phyloP scores from a whole-genome alignment of 2,797 vertebrate species.

The Phoxinus dragarum region DNA sequence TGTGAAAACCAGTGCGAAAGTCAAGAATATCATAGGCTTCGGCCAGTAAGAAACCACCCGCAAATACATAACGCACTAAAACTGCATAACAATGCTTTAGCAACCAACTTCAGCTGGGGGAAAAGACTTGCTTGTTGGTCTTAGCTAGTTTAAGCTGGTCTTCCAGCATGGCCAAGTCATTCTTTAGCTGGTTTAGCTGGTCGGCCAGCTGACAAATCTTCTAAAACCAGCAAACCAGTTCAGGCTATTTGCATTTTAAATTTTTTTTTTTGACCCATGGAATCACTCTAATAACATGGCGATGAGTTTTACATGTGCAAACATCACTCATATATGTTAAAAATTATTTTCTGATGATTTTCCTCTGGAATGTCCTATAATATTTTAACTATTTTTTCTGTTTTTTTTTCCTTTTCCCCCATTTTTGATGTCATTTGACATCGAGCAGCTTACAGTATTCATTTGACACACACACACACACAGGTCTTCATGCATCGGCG shows the following conservation, averaged over 20 bases:
- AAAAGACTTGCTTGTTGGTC: background rate
- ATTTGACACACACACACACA: constrained; percentile 1
- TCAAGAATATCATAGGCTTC: background rate
- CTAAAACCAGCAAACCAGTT: background rate
- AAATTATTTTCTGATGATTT: background rate
- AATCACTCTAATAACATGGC: background rate
- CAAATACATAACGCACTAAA: background rate
- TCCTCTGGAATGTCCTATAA: background rate
- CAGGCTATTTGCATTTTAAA: background rate
- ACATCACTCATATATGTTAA: too few species aligned
- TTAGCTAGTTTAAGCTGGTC: background rate
- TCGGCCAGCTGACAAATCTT: background rate
- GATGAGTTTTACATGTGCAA: background rate
- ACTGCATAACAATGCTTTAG: background rate
- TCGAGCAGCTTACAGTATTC: background rate
- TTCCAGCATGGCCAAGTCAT: background rate
- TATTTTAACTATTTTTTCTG: background rate
- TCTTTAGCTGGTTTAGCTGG: background rate
- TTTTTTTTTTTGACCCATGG: background rate
- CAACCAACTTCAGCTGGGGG: background rate
- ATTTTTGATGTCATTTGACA: background rate
- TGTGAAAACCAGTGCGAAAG: background rate
- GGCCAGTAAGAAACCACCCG: background rate
- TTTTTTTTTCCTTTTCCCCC: too few species aligned
- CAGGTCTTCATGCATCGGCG: background rate